These are phyloP conservation scores for Trichogramma pretiosum DNA, from an alignment of 1,140 invertebrate species.

Conservation along the genomic window DNA sequence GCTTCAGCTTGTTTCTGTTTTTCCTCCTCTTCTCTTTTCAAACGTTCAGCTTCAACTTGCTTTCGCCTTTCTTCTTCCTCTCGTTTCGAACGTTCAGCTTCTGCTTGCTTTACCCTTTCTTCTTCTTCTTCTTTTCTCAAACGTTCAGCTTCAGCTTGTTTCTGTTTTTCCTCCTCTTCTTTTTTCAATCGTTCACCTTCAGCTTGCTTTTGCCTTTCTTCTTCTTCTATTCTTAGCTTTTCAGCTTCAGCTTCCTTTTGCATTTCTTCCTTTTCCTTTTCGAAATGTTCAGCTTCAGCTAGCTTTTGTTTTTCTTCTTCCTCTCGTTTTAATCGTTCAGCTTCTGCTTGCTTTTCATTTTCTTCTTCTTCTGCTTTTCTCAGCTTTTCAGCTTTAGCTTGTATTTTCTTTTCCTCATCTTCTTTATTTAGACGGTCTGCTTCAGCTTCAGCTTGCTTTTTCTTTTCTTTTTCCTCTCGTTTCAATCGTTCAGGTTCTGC, in stretches of 20 bases:
- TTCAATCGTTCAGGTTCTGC: not conserved
- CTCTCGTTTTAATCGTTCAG: conserved; percentile 12
- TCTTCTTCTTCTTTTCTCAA: not conserved
- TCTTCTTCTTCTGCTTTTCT: conserved; percentile 7
- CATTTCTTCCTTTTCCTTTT: conserved; percentile 11
- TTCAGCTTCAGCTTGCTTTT: conserved; percentile 3
- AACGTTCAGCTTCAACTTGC: not conserved
- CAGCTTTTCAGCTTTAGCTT: too few species aligned
- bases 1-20: not conserved
- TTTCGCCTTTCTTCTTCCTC: not conserved
- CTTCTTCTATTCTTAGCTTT: conserved; percentile 14
- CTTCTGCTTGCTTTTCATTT: conserved; percentile 5
- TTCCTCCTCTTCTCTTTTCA: not conserved
- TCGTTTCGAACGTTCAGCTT: not conserved
- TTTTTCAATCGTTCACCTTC: conserved; percentile 13
- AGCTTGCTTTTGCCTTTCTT: conserved; percentile 11
- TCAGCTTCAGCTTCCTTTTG: conserved; percentile 15
- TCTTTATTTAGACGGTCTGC: conserved; percentile 8
- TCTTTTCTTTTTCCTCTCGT: conserved; percentile 8
- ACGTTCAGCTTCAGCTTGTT: not conserved
- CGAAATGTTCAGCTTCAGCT: conserved; percentile 14
- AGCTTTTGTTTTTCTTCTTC: conserved; percentile 13
- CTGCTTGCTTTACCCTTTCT: not conserved
- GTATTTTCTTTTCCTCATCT: conserved; percentile 4
- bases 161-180: not conserved